phyloP scores from a whole-genome alignment of 2,113 vertebrate species.

The Chionodraco myersi region DNA sequence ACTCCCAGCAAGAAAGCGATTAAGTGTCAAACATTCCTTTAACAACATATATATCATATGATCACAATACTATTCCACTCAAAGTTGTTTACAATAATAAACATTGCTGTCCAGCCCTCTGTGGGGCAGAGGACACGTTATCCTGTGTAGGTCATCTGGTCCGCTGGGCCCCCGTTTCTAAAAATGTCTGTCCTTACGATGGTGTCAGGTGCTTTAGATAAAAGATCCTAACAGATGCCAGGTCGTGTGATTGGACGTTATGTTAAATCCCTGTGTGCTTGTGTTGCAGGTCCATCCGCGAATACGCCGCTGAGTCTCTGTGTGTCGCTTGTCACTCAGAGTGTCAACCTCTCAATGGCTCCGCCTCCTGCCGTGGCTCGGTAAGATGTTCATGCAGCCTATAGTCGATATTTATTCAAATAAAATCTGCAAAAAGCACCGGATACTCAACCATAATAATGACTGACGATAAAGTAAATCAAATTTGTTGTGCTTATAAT shows the following conservation, averaged over 20 bases:
- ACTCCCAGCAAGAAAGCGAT: neutral
- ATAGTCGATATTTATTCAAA: neutral
- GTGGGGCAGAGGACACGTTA: neutral
- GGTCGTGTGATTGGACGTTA: slow-evolving; percentile 10
- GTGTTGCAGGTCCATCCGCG: slow-evolving; percentile 83
- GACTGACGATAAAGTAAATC: neutral
- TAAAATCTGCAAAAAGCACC: neutral
- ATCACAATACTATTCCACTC: neutral
- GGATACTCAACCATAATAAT: neutral
- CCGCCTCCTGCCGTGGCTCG: slow-evolving; percentile 88
- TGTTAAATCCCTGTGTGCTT: slow-evolving; percentile 16
- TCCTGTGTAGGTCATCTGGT: neutral
- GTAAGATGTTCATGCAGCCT: slow-evolving; percentile 77
- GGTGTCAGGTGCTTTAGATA: slow-evolving; percentile 35
- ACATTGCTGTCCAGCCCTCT: neutral
- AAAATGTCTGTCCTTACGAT: slow-evolving; percentile 16
- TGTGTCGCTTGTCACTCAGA: slow-evolving; percentile 91
- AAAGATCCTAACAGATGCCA: slow-evolving; percentile 29
- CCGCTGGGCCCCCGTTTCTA: too few species aligned
- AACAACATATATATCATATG: neutral
- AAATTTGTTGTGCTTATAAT: neutral
- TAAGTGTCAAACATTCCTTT: neutral
- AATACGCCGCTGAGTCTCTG: slow-evolving; percentile 83
- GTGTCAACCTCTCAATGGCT: slow-evolving; percentile 90
- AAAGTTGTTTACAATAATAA: neutral